A percentile compares a stretch with the other conserved stretches of the same genome.
phyloP scores from a whole-genome alignment of 2,797 vertebrate species.

The Clarias pachynema region DNA sequence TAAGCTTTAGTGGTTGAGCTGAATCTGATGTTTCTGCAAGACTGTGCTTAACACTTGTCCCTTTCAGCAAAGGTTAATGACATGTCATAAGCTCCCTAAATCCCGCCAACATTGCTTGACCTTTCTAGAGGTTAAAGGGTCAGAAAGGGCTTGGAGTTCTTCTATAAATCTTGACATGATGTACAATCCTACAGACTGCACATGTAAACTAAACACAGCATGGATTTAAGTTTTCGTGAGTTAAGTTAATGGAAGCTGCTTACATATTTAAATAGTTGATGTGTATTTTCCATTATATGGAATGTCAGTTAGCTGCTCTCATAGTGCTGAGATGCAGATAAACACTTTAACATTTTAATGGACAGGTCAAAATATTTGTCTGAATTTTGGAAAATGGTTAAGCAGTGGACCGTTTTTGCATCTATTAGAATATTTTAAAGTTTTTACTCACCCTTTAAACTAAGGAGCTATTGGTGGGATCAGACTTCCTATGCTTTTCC shows the following conservation, averaged over 20 bases:
- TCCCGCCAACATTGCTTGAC: constrained; percentile 39
- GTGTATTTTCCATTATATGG: constrained; percentile 20
- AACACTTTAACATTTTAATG: constrained; percentile 6
- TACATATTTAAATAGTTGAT: constrained; percentile 5
- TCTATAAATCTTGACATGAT: constrained; percentile 13
- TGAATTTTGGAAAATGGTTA: neutral
- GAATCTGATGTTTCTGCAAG: constrained; percentile 44
- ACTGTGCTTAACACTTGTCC: constrained; percentile 44
- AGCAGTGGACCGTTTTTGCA: neutral
- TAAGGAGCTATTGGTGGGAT: neutral
- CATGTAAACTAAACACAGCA: neutral
- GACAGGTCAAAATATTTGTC: neutral
- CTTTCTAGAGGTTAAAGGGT: constrained; percentile 37
- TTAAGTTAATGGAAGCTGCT: neutral
- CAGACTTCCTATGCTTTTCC: neutral
- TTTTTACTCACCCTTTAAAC: neutral
- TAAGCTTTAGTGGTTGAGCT: constrained; percentile 23
- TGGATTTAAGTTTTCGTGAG: neutral
- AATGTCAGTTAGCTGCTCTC: constrained; percentile 35
- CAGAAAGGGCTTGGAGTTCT: constrained; percentile 7
- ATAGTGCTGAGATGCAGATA: constrained; percentile 1
- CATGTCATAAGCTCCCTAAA: constrained; percentile 38
- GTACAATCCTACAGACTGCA: neutral
- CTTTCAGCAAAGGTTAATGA: constrained; percentile 47
- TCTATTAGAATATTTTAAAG: neutral